phyloP scores from a whole-genome alignment of 2,113 vertebrate species.

The Gymnogyps californianus region DNA sequence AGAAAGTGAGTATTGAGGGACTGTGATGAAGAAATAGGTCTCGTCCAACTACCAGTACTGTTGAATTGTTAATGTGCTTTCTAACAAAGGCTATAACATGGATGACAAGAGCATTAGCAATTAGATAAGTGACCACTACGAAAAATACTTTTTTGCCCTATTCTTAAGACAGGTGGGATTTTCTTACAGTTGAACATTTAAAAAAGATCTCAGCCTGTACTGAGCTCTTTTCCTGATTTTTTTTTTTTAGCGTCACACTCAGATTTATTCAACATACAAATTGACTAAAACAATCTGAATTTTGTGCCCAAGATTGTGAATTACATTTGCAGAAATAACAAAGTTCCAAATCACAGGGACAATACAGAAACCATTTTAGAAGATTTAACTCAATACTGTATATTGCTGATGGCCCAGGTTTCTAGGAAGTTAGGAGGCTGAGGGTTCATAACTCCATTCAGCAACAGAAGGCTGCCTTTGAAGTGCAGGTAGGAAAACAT shows the following conservation, averaged over 20 bases:
- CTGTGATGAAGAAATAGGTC: background rate
- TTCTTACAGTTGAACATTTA: background rate
- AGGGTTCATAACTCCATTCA: background rate
- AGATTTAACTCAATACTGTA: background rate
- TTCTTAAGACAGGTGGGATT: background rate
- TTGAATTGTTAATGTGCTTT: background rate
- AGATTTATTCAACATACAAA: background rate
- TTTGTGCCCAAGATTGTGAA: background rate
- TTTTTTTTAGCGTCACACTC: background rate
- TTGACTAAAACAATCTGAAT: background rate
- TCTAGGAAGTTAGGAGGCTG: background rate
- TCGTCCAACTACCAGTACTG: background rate
- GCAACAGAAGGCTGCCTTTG: background rate
- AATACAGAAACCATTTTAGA: background rate
- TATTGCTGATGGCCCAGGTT: background rate
- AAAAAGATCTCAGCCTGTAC: background rate
- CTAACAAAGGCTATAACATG: background rate
- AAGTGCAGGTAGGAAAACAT: background rate
- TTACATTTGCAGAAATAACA: background rate
- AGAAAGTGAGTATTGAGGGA: background rate
- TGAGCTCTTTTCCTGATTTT: background rate
- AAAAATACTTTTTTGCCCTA: background rate
- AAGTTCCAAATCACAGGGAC: background rate
- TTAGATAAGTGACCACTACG: background rate
- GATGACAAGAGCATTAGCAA: background rate